These are phyloP conservation scores for Caenorhabditis tropicalis DNA, from an alignment of 1,140 invertebrate genomes.

Conservation along the genomic window DNA sequence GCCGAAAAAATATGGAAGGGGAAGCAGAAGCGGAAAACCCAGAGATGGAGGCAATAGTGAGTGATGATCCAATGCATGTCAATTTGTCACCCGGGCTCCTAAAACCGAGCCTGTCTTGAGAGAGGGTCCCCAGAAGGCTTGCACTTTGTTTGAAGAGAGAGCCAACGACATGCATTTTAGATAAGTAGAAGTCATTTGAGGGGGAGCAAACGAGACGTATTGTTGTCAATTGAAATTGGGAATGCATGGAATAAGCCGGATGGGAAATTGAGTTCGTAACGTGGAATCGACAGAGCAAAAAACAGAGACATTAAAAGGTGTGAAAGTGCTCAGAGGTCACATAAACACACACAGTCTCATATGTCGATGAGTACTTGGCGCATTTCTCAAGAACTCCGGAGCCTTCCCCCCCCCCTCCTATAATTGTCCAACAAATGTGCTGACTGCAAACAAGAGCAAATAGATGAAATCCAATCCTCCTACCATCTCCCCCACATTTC, in stretches of 20 bases:
- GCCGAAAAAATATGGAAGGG: neutral
- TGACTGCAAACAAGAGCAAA: conserved; percentile 41
- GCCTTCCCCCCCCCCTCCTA: neutral
- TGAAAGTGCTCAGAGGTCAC: conserved; percentile 36
- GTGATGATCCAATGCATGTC: conserved; percentile 41
- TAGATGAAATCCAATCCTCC: conserved; percentile 37
- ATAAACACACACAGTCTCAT: conserved; percentile 27
- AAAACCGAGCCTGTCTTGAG: conserved; percentile 5
- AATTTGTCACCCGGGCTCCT: conserved; percentile 36
- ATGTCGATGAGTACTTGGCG: conserved; percentile 39
- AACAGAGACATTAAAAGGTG: conserved; percentile 1
- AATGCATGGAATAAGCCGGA: neutral
- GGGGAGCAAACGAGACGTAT: neutral
- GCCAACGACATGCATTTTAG: conserved; percentile 14
- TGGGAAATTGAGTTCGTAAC: neutral
- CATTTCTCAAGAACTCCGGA: conserved; percentile 39
- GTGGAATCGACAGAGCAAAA: neutral
- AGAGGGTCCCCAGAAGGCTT: neutral
- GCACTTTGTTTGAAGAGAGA: neutral
- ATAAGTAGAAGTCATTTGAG: neutral
- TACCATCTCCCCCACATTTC: neutral
- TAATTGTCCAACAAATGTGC: conserved; percentile 44
- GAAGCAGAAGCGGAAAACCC: neutral
- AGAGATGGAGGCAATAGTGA: neutral
- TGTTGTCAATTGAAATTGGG: neutral